Conservation (phyloP, 1,140 invertebrate genomes). For the Latrodectus geometricus region DNA sequence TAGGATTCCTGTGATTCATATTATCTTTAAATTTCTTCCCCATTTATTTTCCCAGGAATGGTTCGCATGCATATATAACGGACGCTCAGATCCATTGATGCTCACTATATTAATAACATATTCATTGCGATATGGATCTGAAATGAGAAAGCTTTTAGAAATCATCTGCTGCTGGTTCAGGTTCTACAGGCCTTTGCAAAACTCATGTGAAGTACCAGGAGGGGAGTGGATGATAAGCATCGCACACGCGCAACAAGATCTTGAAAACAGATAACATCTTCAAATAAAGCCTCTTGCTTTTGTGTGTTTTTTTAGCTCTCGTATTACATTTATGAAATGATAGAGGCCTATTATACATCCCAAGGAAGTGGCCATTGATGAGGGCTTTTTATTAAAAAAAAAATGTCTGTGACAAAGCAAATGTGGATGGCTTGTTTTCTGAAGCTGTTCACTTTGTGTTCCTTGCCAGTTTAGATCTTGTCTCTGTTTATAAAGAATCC, state of each 20-base stretch:
- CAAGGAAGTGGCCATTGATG: not conserved
- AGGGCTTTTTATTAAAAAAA: not conserved
- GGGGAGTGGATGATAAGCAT: not conserved
- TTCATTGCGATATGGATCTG: not conserved
- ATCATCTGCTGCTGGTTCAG: not conserved
- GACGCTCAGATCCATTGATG: too few species aligned
- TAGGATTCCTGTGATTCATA: too few species aligned
- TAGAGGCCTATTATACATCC: not conserved
- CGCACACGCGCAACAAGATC: not conserved
- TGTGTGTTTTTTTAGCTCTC: constrained; percentile 1
- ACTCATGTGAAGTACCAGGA: not conserved
- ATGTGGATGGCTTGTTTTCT: not conserved
- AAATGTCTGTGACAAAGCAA: not conserved
- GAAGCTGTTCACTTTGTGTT: not conserved
- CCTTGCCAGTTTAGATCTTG: not conserved
- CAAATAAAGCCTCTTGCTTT: not conserved
- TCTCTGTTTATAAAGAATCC: not conserved
- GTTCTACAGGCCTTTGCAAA: not conserved
- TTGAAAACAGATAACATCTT: not conserved
- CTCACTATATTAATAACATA: not conserved
- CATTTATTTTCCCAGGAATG: too few species aligned
- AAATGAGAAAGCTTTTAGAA: not conserved
- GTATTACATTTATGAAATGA: constrained; percentile 10
- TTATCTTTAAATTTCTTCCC: too few species aligned
- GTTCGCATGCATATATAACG: too few species aligned